Evolutionary conservation across 2,888 invertebrate genomes (phyloP).

Genomic region (Papilio elwesi): DNA sequence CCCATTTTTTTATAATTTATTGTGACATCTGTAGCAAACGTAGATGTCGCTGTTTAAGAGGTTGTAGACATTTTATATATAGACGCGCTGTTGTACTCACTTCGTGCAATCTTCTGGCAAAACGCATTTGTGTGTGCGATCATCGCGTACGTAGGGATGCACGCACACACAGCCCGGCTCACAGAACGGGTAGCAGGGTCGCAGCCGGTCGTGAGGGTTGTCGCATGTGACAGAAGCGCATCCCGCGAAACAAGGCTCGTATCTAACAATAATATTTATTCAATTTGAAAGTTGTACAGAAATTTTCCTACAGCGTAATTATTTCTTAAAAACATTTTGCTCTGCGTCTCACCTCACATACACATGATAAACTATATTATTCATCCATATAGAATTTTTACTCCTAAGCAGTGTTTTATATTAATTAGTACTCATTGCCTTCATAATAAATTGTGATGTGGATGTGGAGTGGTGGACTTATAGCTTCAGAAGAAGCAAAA

Average conservation of each 20-base stretch:
- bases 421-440: no score
- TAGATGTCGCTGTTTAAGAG: neutral
- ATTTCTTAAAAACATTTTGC: no score
- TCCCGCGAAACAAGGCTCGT: slow-evolving; percentile 75
- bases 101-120: slow-evolving; percentile 76
- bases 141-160: slow-evolving; percentile 74
- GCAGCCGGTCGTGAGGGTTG: slow-evolving; percentile 76
- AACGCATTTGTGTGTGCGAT: slow-evolving; percentile 79
- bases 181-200: slow-evolving; percentile 79
- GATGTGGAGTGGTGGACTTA: no score
- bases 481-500: neutral
- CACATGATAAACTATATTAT: no score
- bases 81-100: slow-evolving; percentile 51
- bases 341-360: no score
- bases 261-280: slow-evolving; percentile 49
- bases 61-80: neutral
- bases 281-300: no score
- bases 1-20: neutral
- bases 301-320: neutral
- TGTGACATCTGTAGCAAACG: neutral
- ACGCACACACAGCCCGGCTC: slow-evolving; percentile 76
- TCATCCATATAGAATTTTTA: no score
- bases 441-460: neutral
- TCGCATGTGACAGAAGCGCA: slow-evolving; percentile 77
- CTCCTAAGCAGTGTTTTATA: no score